Base-by-base conservation (phyloP, 2,888 invertebrate species). In the Eupithecia centaureata region DNA sequence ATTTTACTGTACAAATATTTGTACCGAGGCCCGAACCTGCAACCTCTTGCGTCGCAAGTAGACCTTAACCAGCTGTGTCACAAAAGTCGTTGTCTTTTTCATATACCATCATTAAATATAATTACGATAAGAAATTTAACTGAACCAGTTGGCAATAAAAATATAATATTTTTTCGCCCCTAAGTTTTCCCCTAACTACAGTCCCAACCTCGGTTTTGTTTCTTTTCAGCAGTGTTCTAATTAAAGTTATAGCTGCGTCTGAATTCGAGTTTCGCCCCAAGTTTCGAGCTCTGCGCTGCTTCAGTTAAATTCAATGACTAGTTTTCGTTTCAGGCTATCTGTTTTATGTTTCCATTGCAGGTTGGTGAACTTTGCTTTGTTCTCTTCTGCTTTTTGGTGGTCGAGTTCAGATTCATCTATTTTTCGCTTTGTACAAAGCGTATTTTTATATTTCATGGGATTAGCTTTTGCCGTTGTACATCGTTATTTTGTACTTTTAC, bases 211-310 rank as follows among this genome's bases (percentile, higher is more conserved):
- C 68, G 71, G 80, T 82, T 82, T 85, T 84, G 86, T 88, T 88
- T 86, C 86, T 86, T 86, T 85, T 80, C 87, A 73, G 70, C 78
- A 74, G 79, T 79, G 80, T 84, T 87, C 86, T 89, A 90, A 90
- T 90, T 90, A 89, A 89, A 90, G 81, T 88, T 89, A 89, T 86
- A 82, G 83, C 82, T 79, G 79, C 80, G 28, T 63, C 77, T 73
- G 76, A 78, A 80, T 76, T 79, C 72, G 71, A 70, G 72, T 57
- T 65, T 47, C 54, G 76, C 74, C 71, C n/a, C 74, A 82, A 82
- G 73, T 51, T 12, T 73, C 18, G 70, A 77, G 76, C 74, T 74
- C 30, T 30, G 27, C 69, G 73, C 71, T 73, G 65, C 57, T 52
- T 22, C 27, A 52, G 47, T 61, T 42, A 61, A 57, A 61, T 57